Evolutionary conservation across 2,888 invertebrate species (phyloP).

Genomic region (Euspilapteryx auroguttella): DNA sequence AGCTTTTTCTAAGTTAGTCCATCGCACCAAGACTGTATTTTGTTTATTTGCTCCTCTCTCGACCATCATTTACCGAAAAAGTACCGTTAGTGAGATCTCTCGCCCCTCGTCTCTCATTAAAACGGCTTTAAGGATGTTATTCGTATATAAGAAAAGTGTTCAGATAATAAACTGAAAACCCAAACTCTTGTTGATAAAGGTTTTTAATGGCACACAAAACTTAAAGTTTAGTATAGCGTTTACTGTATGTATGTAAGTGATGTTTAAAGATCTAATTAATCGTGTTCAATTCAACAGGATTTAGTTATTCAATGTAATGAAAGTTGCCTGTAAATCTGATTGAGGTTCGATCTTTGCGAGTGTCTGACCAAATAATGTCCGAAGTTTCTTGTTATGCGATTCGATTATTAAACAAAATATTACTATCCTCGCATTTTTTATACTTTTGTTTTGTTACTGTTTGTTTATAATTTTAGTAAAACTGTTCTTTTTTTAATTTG

Average conservation of each 20-base stretch:
- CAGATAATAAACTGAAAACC: slow-evolving; percentile 29
- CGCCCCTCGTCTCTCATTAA: slow-evolving; percentile 30
- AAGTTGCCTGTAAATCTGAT: no score
- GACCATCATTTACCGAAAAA: no score
- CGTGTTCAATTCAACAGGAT: slow-evolving; percentile 56
- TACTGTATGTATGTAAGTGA: no score
- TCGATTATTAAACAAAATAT: slow-evolving; percentile 27
- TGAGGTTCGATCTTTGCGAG: no score
- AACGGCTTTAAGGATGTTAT: slow-evolving; percentile 3
- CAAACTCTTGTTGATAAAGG: slow-evolving; percentile 3
- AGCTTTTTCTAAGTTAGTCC: slow-evolving; percentile 84
- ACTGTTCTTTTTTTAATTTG: no score
- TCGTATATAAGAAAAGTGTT: slow-evolving; percentile 44
- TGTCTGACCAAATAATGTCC: no score
- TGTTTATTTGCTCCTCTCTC: slow-evolving; percentile 43
- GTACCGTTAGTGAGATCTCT: slow-evolving; percentile 30
- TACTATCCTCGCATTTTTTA: slow-evolving; percentile 38
- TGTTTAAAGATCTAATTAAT: slow-evolving; percentile 43
- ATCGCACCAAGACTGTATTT: slow-evolving; percentile 58
- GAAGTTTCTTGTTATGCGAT: slow-evolving; percentile 50
- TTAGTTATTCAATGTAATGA: slow-evolving; percentile 57
- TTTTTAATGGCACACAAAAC: no score
- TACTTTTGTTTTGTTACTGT: slow-evolving; percentile 41
- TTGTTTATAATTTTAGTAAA: slow-evolving; percentile 25
- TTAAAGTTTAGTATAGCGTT: no score